Conservation (phyloP, 1,140 invertebrate genomes). For the Lepeophtheirus salmonis region DNA sequence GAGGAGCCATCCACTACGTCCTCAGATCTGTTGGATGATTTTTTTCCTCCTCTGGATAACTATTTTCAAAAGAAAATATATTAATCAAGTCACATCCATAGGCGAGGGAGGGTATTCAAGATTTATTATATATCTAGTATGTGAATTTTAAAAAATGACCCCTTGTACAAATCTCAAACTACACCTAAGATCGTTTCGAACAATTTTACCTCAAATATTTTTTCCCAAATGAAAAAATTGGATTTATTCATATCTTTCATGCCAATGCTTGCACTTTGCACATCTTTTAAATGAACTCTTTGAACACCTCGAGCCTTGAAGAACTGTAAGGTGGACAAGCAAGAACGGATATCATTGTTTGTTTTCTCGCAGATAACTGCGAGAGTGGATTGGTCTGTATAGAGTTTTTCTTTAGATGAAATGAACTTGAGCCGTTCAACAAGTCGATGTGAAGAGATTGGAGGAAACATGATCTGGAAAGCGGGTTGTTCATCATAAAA, state of each 20-base stretch:
- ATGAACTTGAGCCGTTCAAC: slow-evolving; percentile 48
- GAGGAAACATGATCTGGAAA: slow-evolving; percentile 8
- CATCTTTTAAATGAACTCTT: slow-evolving; percentile 38
- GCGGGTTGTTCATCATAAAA: background rate
- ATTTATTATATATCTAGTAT: too few species aligned
- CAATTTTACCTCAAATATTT: slow-evolving; percentile 52
- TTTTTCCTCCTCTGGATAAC: background rate
- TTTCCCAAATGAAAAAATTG: slow-evolving; percentile 62
- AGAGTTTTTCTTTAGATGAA: slow-evolving; percentile 42
- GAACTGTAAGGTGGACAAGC: slow-evolving; percentile 66
- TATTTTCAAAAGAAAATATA: background rate
- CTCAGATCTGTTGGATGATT: too few species aligned
- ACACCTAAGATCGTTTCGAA: too few species aligned
- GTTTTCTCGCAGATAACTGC: slow-evolving; percentile 56
- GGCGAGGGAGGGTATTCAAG: too few species aligned
- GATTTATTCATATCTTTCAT: slow-evolving; percentile 67
- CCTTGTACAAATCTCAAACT: too few species aligned
- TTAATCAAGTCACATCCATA: too few species aligned
- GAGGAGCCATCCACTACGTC: too few species aligned
- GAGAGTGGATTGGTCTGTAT: slow-evolving; percentile 46
- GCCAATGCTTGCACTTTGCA: slow-evolving; percentile 49
- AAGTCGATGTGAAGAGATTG: slow-evolving; percentile 30
- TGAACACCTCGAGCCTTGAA: slow-evolving; percentile 32
- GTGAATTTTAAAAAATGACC: too few species aligned
- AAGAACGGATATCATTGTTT: slow-evolving; percentile 67